Percentiles rank a stretch among this genome's conserved stretches.
These are phyloP conservation scores for Lepidocyrtinus sp. DNA, from an alignment of 2,888 invertebrate genomes.

Conservation along the genomic window DNA sequence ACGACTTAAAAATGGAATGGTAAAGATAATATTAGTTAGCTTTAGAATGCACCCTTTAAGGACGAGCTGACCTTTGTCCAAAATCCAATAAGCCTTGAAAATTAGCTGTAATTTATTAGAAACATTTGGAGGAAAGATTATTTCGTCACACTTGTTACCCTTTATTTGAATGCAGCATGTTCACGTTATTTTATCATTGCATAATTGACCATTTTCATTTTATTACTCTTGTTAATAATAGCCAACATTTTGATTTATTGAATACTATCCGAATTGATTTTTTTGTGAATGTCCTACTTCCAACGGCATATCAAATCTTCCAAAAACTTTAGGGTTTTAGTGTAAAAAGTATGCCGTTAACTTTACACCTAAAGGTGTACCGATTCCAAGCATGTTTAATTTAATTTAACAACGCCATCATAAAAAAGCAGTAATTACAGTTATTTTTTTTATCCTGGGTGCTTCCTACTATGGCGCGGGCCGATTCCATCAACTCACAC, in stretches of 20 bases:
- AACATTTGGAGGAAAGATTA: too few relatives aligned
- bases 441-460: constrained; percentile 1
- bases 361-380: not conserved
- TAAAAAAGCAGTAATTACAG: not conserved
- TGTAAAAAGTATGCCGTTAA: too few relatives aligned
- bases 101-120: constrained; percentile 53
- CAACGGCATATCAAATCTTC: too few relatives aligned
- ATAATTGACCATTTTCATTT: not conserved
- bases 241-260: too few relatives aligned
- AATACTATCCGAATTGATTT: too few relatives aligned
- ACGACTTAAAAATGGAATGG: too few relatives aligned
- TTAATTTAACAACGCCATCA: constrained; percentile 6
- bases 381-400: not conserved
- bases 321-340: too few relatives aligned
- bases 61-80: too few relatives aligned
- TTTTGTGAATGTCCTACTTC: too few relatives aligned
- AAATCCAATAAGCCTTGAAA: constrained; percentile 36
- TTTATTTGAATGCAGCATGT: constrained; percentile 6
- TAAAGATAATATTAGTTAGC: too few relatives aligned
- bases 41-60: too few relatives aligned
- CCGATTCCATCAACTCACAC: constrained; percentile 28
- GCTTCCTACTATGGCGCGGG: constrained; percentile 26
- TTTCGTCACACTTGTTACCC: constrained; percentile 61
- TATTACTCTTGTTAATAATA: constrained; percentile 7
- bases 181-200: too few relatives aligned